Conservation (phyloP, 2,797 vertebrate genomes). For the Labroides dimidiatus region DNA sequence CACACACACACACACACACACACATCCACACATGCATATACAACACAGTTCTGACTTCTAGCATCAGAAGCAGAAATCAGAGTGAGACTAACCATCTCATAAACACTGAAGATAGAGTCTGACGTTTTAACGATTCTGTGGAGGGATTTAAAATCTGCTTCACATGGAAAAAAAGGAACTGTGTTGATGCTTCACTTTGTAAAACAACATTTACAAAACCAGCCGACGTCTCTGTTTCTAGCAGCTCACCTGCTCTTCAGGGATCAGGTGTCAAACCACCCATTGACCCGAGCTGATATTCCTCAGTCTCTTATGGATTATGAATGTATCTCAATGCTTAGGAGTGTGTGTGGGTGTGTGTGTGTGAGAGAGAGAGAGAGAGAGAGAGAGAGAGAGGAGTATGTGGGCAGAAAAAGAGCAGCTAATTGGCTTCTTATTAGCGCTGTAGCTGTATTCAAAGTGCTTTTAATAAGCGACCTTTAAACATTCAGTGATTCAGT, state of each 20-base stretch:
- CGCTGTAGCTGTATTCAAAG: neutral
- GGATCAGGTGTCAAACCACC: conserved; percentile 10
- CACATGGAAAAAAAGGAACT: no score
- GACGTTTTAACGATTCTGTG: conserved; percentile 14
- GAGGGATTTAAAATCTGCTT: neutral
- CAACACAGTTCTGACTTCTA: neutral
- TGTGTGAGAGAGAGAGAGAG: no score
- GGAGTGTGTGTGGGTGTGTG: no score
- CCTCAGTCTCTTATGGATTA: conserved; percentile 37
- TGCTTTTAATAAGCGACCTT: neutral
- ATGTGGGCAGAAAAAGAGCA: neutral
- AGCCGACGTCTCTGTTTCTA: neutral
- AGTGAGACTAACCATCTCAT: neutral
- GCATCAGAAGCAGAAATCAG: neutral
- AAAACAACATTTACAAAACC: no score
- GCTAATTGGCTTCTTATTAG: conserved; percentile 5
- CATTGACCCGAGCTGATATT: conserved; percentile 34
- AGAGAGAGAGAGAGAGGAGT: no score
- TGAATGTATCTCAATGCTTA: conserved; percentile 25
- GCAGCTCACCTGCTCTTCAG: conserved; percentile 33
- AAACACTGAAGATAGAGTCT: neutral
- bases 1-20: conserved; percentile 25
- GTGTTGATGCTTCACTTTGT: no score
- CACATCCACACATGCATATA: conserved; percentile 2
- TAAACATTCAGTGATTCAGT: neutral